A percentile compares a stretch with the other conserved stretches of the same genome.
phyloP scores from a whole-genome alignment of 2,888 invertebrate species.

The Baccha elongata region DNA sequence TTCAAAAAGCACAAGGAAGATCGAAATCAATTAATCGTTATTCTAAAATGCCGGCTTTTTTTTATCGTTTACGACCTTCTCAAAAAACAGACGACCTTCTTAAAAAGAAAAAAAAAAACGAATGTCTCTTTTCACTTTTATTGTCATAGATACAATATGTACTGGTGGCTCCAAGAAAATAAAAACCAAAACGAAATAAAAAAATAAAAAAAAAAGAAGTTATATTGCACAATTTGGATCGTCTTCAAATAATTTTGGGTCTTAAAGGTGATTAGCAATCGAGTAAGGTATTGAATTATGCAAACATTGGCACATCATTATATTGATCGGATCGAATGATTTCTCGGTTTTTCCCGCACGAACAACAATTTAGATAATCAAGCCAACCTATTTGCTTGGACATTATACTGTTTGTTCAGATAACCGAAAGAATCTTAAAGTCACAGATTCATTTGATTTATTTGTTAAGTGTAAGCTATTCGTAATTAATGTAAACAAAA shows the following conservation, averaged over 20 bases:
- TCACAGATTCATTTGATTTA: conserved; percentile 8
- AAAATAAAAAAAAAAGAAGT: conserved; percentile 3
- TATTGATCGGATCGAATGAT: conserved; percentile 32
- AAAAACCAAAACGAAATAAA: neutral
- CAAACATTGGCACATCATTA: conserved; percentile 60
- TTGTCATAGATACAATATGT: neutral
- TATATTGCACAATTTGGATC: conserved; percentile 25
- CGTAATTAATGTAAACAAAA: conserved; percentile 34
- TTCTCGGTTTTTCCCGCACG: conserved; percentile 64
- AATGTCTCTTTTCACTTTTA: conserved; percentile 22
- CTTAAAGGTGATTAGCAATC: conserved; percentile 41
- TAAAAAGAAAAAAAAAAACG: neutral
- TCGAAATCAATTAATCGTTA: neutral
- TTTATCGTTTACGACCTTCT: conserved; percentile 20
- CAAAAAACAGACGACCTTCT: conserved; percentile 21
- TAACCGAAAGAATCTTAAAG: conserved; percentile 28
- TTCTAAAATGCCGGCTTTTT: conserved; percentile 45
- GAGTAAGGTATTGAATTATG: conserved; percentile 49
- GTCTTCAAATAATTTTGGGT: conserved; percentile 19
- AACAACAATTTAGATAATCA: neutral
- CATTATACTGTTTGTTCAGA: conserved; percentile 38
- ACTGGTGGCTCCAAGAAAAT: too few relatives aligned
- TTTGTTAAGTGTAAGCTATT: conserved; percentile 18
- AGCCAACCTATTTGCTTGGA: conserved; percentile 34
- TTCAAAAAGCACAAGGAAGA: neutral